Percentiles rank a stretch among this genome's conserved stretches.
phyloP scores from a whole-genome alignment of 2,888 invertebrate genomes.

The Rotaria macrura region DNA sequence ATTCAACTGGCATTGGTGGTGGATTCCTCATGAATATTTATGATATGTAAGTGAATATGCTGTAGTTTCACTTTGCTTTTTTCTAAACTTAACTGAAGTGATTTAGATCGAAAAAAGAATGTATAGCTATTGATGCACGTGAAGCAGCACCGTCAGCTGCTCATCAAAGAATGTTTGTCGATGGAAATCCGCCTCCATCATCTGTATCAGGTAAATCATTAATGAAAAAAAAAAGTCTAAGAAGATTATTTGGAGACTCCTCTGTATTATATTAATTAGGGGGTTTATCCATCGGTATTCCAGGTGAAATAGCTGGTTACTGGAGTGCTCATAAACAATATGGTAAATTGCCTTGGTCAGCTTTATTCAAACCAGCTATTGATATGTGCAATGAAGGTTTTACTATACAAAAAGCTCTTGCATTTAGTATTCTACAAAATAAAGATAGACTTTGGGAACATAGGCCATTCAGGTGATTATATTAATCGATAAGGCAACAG shows the following conservation, averaged over 20 bases:
- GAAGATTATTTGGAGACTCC: background rate
- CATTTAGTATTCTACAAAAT: constrained; percentile 34
- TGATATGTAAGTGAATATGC: background rate
- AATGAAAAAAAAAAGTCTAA: too few species aligned
- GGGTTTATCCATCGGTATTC: constrained; percentile 35
- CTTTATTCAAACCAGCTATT: constrained; percentile 67
- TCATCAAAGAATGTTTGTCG: constrained; percentile 55
- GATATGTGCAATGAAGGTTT: constrained; percentile 65
- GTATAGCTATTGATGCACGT: constrained; percentile 58
- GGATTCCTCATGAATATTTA: constrained; percentile 32
- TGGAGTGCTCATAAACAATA: constrained; percentile 26
- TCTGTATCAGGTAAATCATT: background rate
- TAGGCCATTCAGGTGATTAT: background rate
- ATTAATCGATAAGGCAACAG: background rate
- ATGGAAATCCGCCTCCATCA: constrained; percentile 21
- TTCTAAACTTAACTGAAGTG: too few species aligned
- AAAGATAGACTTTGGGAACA: constrained; percentile 10
- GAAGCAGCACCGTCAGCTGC: constrained; percentile 65
- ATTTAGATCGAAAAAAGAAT: background rate
- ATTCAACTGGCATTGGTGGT: constrained; percentile 31
- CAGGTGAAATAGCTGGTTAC: constrained; percentile 28
- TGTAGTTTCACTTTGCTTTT: background rate
- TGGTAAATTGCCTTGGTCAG: constrained; percentile 60
- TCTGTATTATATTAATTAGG: constrained; percentile 38
- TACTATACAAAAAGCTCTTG: constrained; percentile 38